Evolutionary conservation across 2,113 vertebrate species (phyloP).

Genomic region (Euleptes europaea): DNA sequence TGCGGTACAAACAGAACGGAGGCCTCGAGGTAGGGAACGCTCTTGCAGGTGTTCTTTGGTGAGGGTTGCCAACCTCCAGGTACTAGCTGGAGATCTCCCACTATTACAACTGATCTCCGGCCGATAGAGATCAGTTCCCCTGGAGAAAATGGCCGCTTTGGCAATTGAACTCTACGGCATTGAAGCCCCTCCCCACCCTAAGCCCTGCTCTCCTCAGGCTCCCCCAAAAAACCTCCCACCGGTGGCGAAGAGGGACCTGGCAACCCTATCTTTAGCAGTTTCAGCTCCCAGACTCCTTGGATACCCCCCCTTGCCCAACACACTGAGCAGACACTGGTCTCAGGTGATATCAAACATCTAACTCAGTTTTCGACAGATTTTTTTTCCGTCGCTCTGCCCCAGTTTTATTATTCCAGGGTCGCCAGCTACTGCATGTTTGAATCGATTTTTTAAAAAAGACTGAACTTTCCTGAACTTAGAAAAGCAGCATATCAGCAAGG

Average conservation of each 20-base stretch:
- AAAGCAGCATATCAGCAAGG: background rate
- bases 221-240: no score
- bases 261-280: no score
- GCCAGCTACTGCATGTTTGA: background rate
- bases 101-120: no score
- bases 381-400: background rate
- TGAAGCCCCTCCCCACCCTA: no score
- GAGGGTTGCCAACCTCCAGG: no score
- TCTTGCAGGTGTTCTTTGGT: background rate
- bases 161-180: no score
- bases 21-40: conserved; percentile 74
- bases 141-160: no score
- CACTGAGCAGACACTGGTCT: background rate
- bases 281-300: background rate
- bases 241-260: no score
- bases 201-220: no score
- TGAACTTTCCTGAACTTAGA: background rate
- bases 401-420: background rate
- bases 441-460: background rate
- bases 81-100: no score
- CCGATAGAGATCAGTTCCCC: no score
- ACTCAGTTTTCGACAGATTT: background rate
- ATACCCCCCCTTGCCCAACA: no score
- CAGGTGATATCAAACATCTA: background rate
- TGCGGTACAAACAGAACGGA: conserved; percentile 86